Conservation (phyloP, 2,888 invertebrate species). For the Orchesella flavescens region DNA sequence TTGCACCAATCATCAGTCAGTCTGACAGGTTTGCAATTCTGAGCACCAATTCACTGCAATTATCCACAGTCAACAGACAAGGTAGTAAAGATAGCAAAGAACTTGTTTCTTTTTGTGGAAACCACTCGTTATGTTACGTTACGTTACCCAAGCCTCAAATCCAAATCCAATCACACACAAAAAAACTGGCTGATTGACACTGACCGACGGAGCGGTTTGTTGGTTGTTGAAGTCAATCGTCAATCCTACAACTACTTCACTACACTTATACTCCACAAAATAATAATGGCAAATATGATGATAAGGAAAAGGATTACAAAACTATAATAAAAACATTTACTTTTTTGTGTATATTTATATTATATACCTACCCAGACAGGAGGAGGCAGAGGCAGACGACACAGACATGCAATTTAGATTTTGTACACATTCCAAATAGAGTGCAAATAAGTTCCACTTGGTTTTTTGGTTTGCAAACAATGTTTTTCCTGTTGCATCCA, state of each 20-base stretch:
- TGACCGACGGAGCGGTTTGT: slow-evolving; percentile 18
- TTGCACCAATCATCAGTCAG: neutral
- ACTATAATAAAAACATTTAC: too few relatives aligned
- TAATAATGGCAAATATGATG: too few relatives aligned
- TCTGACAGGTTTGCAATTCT: neutral
- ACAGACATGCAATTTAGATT: neutral
- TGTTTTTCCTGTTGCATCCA: slow-evolving; percentile 25
- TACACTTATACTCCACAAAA: too few relatives aligned
- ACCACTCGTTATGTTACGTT: too few relatives aligned
- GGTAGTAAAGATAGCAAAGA: neutral
- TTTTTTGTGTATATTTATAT: too few relatives aligned
- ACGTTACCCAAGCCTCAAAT: too few relatives aligned
- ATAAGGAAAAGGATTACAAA: too few relatives aligned
- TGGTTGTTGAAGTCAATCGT: too few relatives aligned
- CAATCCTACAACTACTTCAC: too few relatives aligned
- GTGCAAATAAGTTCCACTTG: slow-evolving; percentile 15
- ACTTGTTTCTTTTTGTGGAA: too few relatives aligned
- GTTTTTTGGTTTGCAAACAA: slow-evolving; percentile 12
- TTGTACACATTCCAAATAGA: neutral
- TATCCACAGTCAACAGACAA: slow-evolving; percentile 1
- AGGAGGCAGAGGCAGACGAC: neutral
- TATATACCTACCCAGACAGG: neutral
- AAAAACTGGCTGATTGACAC: slow-evolving; percentile 24
- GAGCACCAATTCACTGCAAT: neutral
- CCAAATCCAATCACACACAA: too few relatives aligned